A percentile compares a stretch with the other conserved stretches of the same genome.
These are phyloP conservation scores for Coilia nasus DNA, from an alignment of 2,797 vertebrate genomes.

Conservation along the genomic window DNA sequence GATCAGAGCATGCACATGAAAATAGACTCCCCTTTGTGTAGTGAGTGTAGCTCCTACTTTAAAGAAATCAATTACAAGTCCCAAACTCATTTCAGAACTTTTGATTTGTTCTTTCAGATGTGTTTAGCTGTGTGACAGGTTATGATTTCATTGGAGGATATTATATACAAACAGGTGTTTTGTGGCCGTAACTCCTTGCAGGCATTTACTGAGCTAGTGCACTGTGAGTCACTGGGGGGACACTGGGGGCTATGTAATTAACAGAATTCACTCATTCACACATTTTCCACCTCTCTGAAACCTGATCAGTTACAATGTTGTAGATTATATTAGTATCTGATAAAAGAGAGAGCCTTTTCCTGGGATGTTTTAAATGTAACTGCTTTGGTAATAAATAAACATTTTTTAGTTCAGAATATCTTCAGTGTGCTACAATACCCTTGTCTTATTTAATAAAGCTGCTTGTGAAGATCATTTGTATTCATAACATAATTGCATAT, in stretches of 20 bases:
- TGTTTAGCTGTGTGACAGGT: conserved; percentile 35
- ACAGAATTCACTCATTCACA: background rate
- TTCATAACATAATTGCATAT: conserved; percentile 6
- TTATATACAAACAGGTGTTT: conserved; percentile 32
- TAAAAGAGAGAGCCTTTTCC: background rate
- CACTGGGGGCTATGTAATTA: conserved; percentile 17
- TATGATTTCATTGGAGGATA: conserved; percentile 39
- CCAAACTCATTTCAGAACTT: conserved; percentile 39
- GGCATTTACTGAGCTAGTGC: conserved; percentile 24
- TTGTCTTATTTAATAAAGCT: background rate
- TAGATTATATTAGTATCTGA: background rate
- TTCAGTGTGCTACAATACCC: background rate
- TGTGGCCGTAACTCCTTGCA: background rate
- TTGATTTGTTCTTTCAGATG: conserved; percentile 44
- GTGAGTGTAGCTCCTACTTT: conserved; percentile 53
- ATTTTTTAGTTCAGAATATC: background rate
- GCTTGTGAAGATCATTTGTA: background rate
- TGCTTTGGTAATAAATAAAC: background rate
- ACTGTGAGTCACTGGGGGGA: background rate
- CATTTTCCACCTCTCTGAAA: background rate
- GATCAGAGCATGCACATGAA: conserved; percentile 59
- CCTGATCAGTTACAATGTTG: background rate
- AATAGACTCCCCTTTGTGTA: conserved; percentile 53
- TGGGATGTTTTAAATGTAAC: background rate
- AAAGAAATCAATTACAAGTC: conserved; percentile 38